Evolutionary conservation across 2,888 invertebrate genomes (phyloP).

Genomic region (Harpalus rubripes): DNA sequence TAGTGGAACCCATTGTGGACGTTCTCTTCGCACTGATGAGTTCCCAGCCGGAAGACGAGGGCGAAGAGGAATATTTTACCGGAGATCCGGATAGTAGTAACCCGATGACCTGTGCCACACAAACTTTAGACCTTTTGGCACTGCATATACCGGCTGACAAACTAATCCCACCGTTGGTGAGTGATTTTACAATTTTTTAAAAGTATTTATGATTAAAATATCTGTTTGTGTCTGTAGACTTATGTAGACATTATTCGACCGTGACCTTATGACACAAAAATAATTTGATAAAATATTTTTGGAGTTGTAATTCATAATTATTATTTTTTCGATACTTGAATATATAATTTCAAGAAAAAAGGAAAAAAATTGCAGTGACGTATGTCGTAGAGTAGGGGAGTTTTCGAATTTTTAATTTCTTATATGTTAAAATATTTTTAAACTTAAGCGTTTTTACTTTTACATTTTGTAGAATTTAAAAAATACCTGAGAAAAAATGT

Average conservation of each 20-base stretch:
- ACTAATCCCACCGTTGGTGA: constrained; percentile 85
- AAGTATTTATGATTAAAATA: no score
- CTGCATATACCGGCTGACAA: constrained; percentile 88
- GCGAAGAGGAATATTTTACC: constrained; percentile 83
- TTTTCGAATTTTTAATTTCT: no score
- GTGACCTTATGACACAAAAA: constrained; percentile 61
- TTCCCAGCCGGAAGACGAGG: constrained; percentile 81
- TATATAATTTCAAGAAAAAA: no score
- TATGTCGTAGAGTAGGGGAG: no score
- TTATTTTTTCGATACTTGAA: no score
- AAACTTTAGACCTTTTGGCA: constrained; percentile 87
- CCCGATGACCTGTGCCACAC: constrained; percentile 84
- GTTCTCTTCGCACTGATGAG: constrained; percentile 86
- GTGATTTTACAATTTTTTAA: constrained; percentile 58
- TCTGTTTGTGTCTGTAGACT: no score
- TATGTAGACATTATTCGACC: constrained; percentile 47
- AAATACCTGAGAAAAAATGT: no score
- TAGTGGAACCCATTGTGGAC: constrained; percentile 84
- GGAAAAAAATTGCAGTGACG: no score
- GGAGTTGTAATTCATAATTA: background rate
- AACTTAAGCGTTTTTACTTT: no score
- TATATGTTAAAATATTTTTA: no score
- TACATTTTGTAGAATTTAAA: no score
- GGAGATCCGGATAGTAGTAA: constrained; percentile 82
- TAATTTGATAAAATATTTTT: background rate